A percentile compares a stretch with the other conserved stretches of the same genome.
phyloP scores from a whole-genome alignment of 2,113 vertebrate species.

The Cyanoderma ruficeps region DNA sequence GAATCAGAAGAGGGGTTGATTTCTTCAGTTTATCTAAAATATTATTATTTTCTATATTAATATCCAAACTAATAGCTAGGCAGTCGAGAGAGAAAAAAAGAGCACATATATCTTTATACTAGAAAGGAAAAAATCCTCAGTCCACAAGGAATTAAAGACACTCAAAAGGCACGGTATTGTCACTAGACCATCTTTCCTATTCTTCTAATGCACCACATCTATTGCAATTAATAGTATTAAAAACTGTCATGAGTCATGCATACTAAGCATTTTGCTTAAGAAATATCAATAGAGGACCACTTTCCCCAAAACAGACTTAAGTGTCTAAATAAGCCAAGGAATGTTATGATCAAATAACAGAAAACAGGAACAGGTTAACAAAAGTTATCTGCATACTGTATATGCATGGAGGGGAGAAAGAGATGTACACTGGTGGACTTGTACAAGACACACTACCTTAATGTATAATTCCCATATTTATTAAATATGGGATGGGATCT shows the following conservation, averaged over 20 bases:
- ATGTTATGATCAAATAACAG: neutral
- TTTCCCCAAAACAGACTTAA: neutral
- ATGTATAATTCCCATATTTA: neutral
- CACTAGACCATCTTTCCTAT: neutral
- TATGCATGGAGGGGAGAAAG: neutral
- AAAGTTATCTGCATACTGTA: neutral
- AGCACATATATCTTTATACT: neutral
- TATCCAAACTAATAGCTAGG: neutral
- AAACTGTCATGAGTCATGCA: neutral
- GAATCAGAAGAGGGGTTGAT: neutral
- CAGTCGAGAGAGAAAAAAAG: neutral
- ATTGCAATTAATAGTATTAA: neutral
- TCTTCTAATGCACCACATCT: neutral
- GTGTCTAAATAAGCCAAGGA: neutral
- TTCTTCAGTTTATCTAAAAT: neutral
- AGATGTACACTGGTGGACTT: neutral
- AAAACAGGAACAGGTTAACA: neutral
- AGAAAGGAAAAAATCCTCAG: neutral
- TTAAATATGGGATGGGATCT: neutral
- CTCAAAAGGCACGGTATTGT: neutral
- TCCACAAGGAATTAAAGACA: neutral
- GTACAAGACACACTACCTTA: neutral
- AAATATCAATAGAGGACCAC: neutral
- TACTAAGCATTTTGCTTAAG: neutral
- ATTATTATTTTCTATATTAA: neutral